A percentile compares a stretch with the other conserved stretches of the same genome.
phyloP scores from a whole-genome alignment of 2,113 vertebrate genomes.

The Myiozetetes cayanensis region DNA sequence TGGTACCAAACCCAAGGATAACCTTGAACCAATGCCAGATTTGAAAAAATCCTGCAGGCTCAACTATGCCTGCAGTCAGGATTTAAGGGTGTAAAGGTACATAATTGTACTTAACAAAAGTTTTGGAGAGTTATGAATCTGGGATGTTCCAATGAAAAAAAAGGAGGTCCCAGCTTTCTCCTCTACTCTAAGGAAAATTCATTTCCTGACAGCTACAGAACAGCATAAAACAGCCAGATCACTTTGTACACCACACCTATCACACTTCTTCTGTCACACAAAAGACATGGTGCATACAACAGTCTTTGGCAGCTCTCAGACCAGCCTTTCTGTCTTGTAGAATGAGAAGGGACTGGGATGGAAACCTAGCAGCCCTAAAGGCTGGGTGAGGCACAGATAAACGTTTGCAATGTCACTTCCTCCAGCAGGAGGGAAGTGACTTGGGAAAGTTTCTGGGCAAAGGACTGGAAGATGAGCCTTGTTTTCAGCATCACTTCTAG shows the following conservation, averaged over 20 bases:
- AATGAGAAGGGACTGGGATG: neutral
- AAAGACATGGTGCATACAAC: too few relatives aligned
- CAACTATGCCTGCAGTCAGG: fast-evolving
- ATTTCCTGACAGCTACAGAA: neutral
- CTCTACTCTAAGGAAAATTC: neutral
- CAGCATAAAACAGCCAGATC: neutral
- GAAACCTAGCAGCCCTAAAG: neutral
- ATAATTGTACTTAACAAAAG: neutral
- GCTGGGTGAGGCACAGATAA: neutral
- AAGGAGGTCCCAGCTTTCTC: neutral
- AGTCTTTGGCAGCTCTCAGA: neutral
- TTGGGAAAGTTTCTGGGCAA: neutral
- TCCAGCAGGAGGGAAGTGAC: neutral
- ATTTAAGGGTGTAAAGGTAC: neutral
- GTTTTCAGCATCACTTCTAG: neutral
- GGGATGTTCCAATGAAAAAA: neutral
- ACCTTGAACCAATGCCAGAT: neutral
- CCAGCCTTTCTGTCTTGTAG: neutral
- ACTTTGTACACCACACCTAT: neutral
- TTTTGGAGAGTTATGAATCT: neutral
- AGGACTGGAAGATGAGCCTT: neutral
- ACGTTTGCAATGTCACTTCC: neutral
- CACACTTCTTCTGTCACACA: neutral
- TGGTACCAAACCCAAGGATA: neutral
- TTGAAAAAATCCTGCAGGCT: neutral